These are phyloP conservation scores for Pseudolaguvia tuberculata DNA, from an alignment of 2,113 vertebrate genomes.

Conservation along the genomic window DNA sequence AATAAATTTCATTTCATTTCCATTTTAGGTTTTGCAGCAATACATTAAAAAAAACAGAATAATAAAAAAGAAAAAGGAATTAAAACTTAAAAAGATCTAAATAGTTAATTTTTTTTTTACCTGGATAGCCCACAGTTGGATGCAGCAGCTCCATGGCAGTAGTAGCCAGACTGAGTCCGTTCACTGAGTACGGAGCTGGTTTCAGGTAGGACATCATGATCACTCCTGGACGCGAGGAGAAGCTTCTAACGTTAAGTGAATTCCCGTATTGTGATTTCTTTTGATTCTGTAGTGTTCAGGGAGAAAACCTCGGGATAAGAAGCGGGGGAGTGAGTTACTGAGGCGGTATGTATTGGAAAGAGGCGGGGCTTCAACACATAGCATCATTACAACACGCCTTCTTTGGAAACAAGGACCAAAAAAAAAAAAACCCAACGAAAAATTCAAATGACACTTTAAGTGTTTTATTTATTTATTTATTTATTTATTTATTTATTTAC, in stretches of 20 bases:
- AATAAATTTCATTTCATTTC: background rate
- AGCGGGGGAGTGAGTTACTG: background rate
- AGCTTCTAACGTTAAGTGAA: constrained; percentile 29
- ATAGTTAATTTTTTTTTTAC: constrained; percentile 72
- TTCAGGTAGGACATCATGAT: constrained; percentile 99
- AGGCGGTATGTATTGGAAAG: constrained; percentile 21
- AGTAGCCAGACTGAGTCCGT: constrained; percentile 91
- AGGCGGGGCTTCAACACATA: constrained; percentile 51
- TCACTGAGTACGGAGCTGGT: constrained; percentile 93
- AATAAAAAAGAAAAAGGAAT: too few species aligned
- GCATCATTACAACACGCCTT: constrained; percentile 69
- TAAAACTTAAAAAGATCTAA: too few species aligned
- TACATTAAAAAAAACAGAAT: background rate
- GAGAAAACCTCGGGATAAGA: background rate
- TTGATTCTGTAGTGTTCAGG: constrained; percentile 3
- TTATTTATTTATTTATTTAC: too few species aligned
- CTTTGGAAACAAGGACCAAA: constrained; percentile 58
- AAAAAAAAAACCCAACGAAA: background rate
- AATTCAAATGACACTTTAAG: background rate
- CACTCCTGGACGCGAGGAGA: constrained; percentile 68
- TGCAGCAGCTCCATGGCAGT: constrained; percentile 95
- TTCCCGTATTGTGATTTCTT: background rate
- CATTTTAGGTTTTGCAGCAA: background rate
- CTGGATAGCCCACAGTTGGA: constrained; percentile 90
- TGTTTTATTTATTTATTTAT: background rate